A percentile compares a stretch with the other conserved stretches of the same genome.
Conservation (phyloP, 2,888 invertebrate genomes). For the Trichopoda pennipes region DNA sequence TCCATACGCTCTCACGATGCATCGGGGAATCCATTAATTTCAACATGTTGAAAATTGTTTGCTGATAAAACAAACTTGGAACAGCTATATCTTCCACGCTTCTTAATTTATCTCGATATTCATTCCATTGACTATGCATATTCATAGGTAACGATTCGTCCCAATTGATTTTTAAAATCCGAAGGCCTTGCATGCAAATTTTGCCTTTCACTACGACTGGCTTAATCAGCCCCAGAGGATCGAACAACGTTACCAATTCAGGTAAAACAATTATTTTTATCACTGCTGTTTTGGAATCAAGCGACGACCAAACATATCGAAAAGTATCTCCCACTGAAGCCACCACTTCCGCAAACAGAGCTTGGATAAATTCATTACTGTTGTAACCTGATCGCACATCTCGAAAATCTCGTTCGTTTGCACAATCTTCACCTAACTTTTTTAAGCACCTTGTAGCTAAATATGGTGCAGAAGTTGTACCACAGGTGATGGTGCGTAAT, state of each 20-base stretch:
- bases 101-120: too few species aligned
- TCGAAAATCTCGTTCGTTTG: slow-evolving; percentile 43
- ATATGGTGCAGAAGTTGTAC: slow-evolving; percentile 65
- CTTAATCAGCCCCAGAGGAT: slow-evolving; percentile 20
- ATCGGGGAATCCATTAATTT: slow-evolving; percentile 56
- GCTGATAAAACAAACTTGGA: too few species aligned
- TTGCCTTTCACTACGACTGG: slow-evolving; percentile 18
- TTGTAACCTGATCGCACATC: slow-evolving; percentile 42
- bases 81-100: too few species aligned
- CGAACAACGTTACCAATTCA: slow-evolving; percentile 44
- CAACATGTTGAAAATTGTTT: too few species aligned
- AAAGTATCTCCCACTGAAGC: slow-evolving; percentile 50
- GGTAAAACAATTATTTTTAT: slow-evolving; percentile 50
- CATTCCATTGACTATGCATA: too few species aligned
- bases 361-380: slow-evolving; percentile 38
- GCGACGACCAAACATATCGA: slow-evolving; percentile 34
- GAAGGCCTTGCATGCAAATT: background rate
- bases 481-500: slow-evolving; percentile 35
- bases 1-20: slow-evolving; percentile 48
- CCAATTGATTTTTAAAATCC: too few species aligned
- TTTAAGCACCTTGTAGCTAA: slow-evolving; percentile 65
- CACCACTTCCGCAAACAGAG: slow-evolving; percentile 66
- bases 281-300: slow-evolving; percentile 3
- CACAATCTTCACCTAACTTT: slow-evolving; percentile 60
- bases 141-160: too few species aligned